phyloP scores from a whole-genome alignment of 2,888 invertebrate genomes.

The Drymonia ruficornis region DNA sequence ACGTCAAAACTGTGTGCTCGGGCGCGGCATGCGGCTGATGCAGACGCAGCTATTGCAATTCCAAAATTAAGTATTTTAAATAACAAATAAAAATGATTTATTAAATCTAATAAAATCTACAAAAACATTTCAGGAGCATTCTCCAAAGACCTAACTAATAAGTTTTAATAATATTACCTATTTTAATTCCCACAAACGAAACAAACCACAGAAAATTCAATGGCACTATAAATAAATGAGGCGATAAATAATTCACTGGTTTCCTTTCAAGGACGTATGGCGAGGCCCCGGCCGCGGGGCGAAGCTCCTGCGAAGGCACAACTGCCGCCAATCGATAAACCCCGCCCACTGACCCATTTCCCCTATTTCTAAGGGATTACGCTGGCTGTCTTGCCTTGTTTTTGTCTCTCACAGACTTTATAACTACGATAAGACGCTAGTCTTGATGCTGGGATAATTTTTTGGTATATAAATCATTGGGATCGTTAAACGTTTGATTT shows the following conservation, averaged over 20 bases:
- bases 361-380: constrained; percentile 40
- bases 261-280: constrained; percentile 20
- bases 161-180: no score
- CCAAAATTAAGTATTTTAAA: no score
- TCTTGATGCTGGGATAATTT: background rate
- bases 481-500: background rate
- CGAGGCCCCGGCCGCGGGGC: constrained; percentile 23
- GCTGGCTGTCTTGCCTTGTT: constrained; percentile 39
- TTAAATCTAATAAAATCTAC: no score
- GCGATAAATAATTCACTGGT: constrained; percentile 44
- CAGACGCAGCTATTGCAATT: no score
- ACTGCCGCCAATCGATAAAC: constrained; percentile 77
- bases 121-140: no score
- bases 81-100: no score
- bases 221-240: constrained; percentile 20
- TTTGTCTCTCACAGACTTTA: constrained; percentile 30
- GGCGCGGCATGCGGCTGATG: no score
- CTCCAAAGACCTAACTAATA: no score
- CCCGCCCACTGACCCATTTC: constrained; percentile 59
- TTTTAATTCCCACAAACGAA: no score
- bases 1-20: no score
- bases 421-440: background rate
- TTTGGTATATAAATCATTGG: background rate
- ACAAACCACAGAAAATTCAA: background rate
- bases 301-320: constrained; percentile 65